phyloP scores from a whole-genome alignment of 35 echinoderm and acorn worm species.

The Ptychodera flava region DNA sequence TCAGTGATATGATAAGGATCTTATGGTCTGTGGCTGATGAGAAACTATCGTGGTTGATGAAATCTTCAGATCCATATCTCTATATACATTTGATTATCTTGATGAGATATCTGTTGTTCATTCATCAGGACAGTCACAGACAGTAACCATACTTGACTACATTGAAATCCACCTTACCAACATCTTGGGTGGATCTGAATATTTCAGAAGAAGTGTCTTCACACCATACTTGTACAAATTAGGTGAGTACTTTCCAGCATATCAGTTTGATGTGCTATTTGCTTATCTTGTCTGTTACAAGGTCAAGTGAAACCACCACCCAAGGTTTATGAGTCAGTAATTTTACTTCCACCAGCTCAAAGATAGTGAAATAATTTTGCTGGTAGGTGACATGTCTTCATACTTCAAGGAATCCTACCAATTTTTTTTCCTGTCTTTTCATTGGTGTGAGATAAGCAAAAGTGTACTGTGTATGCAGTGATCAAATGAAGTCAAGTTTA shows the following conservation, averaged over 20 bases:
- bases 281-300: background rate
- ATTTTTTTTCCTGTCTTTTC: too few species aligned
- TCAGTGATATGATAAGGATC: background rate
- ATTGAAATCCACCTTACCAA: background rate
- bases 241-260: background rate
- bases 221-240: background rate
- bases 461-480: too few species aligned
- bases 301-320: too few species aligned
- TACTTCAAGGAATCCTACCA: background rate
- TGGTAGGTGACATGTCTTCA: background rate
- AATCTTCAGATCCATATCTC: background rate
- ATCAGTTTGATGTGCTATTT: background rate
- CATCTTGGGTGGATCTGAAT: background rate
- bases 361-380: background rate
- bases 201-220: background rate
- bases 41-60: background rate
- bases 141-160: background rate
- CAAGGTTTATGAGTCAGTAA: too few species aligned
- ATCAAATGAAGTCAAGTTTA: too few species aligned
- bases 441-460: too few species aligned
- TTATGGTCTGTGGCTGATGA: background rate
- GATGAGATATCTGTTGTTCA: background rate
- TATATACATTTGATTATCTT: too few species aligned
- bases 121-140: background rate
- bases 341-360: background rate